Conservation (phyloP, 2,888 invertebrate species). For the Dryobota labecula region DNA sequence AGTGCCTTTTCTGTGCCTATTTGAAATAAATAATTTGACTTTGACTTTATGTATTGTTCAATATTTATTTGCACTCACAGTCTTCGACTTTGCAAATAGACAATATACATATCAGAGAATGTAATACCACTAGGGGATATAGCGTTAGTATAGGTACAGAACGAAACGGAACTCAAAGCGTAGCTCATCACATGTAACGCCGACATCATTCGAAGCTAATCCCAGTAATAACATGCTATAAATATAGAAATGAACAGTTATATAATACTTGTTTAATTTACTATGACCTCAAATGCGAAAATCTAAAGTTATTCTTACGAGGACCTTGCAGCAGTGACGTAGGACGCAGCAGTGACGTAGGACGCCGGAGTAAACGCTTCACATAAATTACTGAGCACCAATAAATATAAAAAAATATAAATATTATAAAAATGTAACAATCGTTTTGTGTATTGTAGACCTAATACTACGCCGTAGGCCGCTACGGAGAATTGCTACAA, state of each 20-base stretch:
- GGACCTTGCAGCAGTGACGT: slow-evolving; percentile 61
- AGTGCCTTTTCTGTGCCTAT: no score
- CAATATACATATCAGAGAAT: not conserved
- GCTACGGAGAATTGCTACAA: slow-evolving; percentile 49
- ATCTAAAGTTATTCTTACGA: slow-evolving; percentile 61
- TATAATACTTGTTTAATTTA: slow-evolving; percentile 62
- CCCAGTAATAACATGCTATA: slow-evolving; percentile 43
- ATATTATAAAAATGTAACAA: slow-evolving; percentile 47
- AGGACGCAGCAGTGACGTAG: slow-evolving; percentile 54
- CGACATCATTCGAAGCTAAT: slow-evolving; percentile 38
- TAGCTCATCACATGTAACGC: slow-evolving; percentile 15
- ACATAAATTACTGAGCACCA: slow-evolving; percentile 54
- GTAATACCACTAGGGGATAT: not conserved
- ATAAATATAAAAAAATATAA: slow-evolving; percentile 54
- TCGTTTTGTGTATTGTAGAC: slow-evolving; percentile 35
- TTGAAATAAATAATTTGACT: no score
- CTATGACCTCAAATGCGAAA: slow-evolving; percentile 60
- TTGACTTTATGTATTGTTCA: not conserved
- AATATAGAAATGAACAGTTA: slow-evolving; percentile 50
- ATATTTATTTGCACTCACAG: not conserved
- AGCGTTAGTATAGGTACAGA: not conserved
- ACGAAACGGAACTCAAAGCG: slow-evolving; percentile 26
- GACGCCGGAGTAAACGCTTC: slow-evolving; percentile 56
- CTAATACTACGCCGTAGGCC: slow-evolving; percentile 60
- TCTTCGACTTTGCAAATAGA: not conserved